A percentile compares a stretch with the other conserved stretches of the same genome.
phyloP scores from a whole-genome alignment of 1,140 invertebrate genomes.

The Bursaphelenchus mucronatus region DNA sequence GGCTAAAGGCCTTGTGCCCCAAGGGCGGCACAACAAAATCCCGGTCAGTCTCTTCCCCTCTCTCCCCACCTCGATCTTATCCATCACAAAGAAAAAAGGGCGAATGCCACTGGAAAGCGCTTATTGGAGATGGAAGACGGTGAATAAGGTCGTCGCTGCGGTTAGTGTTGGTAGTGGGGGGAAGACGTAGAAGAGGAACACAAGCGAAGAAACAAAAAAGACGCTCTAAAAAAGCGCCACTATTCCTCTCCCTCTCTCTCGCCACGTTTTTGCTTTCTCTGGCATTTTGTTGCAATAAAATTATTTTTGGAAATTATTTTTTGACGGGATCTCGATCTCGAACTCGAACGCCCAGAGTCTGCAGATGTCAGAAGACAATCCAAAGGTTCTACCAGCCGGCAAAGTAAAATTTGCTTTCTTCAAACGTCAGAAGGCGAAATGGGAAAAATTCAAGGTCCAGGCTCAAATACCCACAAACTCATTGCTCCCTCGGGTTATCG shows the following conservation, averaged over 20 bases:
- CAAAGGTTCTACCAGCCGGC: slow-evolving; percentile 10
- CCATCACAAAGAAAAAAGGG: too few relatives aligned
- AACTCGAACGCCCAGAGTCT: background rate
- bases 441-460: background rate
- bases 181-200: too few relatives aligned
- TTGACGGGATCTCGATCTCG: background rate
- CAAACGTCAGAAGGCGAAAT: background rate
- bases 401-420: slow-evolving; percentile 12
- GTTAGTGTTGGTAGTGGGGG: background rate
- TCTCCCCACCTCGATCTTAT: too few relatives aligned
- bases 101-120: too few relatives aligned
- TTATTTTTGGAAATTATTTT: background rate
- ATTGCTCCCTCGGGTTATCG: slow-evolving; percentile 6
- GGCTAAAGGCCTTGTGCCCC: too few relatives aligned
- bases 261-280: background rate
- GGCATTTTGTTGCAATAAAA: background rate
- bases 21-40: too few relatives aligned
- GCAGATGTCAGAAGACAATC: background rate
- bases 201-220: too few relatives aligned
- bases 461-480: slow-evolving; percentile 2
- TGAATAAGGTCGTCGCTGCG: too few relatives aligned
- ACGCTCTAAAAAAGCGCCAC: too few relatives aligned
- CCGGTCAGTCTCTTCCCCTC: too few relatives aligned
- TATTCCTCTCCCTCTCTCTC: too few relatives aligned
- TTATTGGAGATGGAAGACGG: too few relatives aligned